Evolutionary conservation across 2,888 invertebrate species (phyloP), one percentile per base, ranked within the genome.

Genomic region (Synergus japonicus): DNA sequence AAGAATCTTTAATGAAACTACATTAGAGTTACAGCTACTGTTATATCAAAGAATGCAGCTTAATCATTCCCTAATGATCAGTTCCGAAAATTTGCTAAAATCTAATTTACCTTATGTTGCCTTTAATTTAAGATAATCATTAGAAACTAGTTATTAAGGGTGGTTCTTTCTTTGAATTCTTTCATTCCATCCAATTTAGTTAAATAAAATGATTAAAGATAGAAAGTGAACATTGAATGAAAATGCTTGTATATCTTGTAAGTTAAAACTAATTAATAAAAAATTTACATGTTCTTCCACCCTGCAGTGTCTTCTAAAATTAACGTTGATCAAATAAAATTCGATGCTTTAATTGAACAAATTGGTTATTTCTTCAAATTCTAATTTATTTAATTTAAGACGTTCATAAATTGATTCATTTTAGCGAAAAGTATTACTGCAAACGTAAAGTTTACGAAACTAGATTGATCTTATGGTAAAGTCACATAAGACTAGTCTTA

Each of bases 31-130:
- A 66, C 66, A 66, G 66, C 66, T 66, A 66, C n/a, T 44, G 5
- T 66, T 43, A 44, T 66, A 66, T 66, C 66, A 66, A 66, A 44
- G 66, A 66, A 18, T 66, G 66, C 18, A 66, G 66, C 43, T 66
- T 43, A 18, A 4, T 66, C 18, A 43, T 66, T 66, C 5, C 5
- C n/a, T 43, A n/a, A 18, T 66, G 18, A 66, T 18, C 18, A 66
- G 10, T n/a, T 43, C 9, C 15, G 37, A 8, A 65, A 37, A 41
- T 65, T 65, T 13, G 4, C 15, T 44, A 22, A 22, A 22, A 22
- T 22, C 22, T 22, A 22, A 22, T 22, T 43, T 43, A 43, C 66
- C 66, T 66, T 43, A 43, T 44, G 18, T 66, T 43, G 43, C 18
- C 41, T 66, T n/a, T 12, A 66, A 9, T 66, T 43, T 41, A 66